phyloP scores from a whole-genome alignment of 2,113 vertebrate species.

The Lophius piscatorius region DNA sequence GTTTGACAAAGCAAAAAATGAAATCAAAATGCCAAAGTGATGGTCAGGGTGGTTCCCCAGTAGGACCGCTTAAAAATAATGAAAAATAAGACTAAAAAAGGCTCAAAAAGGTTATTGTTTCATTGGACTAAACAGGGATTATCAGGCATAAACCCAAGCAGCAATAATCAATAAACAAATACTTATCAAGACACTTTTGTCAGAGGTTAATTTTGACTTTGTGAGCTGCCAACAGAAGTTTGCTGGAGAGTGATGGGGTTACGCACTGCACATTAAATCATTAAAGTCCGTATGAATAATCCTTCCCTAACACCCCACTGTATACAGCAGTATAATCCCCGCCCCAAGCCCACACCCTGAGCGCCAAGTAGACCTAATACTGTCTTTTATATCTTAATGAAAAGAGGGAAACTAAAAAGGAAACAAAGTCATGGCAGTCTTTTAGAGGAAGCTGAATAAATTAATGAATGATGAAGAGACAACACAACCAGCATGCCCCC shows the following conservation, averaged over 20 bases:
- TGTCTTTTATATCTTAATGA: conserved; percentile 74
- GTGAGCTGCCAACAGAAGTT: conserved; percentile 40
- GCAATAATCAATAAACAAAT: conserved; percentile 67
- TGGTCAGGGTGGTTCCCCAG: conserved; percentile 41
- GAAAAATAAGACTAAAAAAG: conserved; percentile 27
- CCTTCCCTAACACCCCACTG: conserved; percentile 62
- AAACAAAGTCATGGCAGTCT: conserved; percentile 74
- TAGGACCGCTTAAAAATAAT: conserved; percentile 31
- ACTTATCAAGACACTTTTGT: conserved; percentile 57
- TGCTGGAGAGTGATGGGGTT: conserved; percentile 33
- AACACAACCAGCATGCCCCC: too few species aligned
- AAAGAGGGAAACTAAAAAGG: conserved; percentile 69
- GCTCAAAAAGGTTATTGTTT: conserved; percentile 53
- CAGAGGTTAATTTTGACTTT: conserved; percentile 53
- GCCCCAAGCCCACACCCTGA: too few species aligned
- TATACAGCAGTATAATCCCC: conserved; percentile 50
- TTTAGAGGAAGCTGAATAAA: conserved; percentile 77
- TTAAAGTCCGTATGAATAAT: conserved; percentile 54
- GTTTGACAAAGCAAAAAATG: conserved; percentile 34
- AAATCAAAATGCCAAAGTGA: conserved; percentile 33
- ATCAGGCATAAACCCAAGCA: conserved; percentile 60
- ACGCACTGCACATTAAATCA: conserved; percentile 56
- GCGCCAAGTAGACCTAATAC: conserved; percentile 55
- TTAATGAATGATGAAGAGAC: conserved; percentile 74
- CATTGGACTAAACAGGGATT: conserved; percentile 57